Base-by-base conservation (phyloP, 2,113 vertebrate genomes). In the Galeopterus variegatus region DNA sequence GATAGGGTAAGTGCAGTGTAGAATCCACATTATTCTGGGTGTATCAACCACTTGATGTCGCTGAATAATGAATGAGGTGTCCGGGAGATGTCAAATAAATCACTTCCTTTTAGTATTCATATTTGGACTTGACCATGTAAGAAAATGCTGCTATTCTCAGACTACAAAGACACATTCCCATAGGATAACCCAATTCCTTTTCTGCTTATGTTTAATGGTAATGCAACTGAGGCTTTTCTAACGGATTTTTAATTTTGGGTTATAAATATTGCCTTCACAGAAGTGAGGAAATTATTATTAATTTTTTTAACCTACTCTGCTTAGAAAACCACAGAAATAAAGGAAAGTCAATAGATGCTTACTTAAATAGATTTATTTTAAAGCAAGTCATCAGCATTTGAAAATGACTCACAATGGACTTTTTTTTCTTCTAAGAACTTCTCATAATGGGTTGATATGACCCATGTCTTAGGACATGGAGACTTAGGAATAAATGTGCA, bases 71-170 rank as follows among this genome's bases (percentile, higher is more conserved):
- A 89, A n/a, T 69, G 50, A 95, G 41, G 52, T 76, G 18, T 33
- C 81, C 76, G 52, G 81, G 54, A 79, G 28, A 41, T 62, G 24
- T 69, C 45, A 64, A 41, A 54, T 83, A 60, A 86, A 6, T 58
- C 5, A 50, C 4, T 76, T 81, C 65, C 81, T 82, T 28, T 52
- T 45, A n/a, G 28, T 64, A 21, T 18, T 88, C 21, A 8, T 54
- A 62, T 82, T 95, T 93, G 82, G 15, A 83, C n/a, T 64, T 91
- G 41, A 86, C 62, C 45, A 13, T 82, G 41, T 69, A 45, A 76
- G 76, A 88, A 86, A 48, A 52, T 60, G 14, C n/a, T 70, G 3
- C 28, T 70, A 1, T 93, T 62, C 26, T 86, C 21, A 64, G 54
- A 90, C n/a, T 70, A 23, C 17, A 81, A 33, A 85, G 69, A 60